Conservation (phyloP, 2,113 vertebrate species). For the Canis aureus region DNA sequence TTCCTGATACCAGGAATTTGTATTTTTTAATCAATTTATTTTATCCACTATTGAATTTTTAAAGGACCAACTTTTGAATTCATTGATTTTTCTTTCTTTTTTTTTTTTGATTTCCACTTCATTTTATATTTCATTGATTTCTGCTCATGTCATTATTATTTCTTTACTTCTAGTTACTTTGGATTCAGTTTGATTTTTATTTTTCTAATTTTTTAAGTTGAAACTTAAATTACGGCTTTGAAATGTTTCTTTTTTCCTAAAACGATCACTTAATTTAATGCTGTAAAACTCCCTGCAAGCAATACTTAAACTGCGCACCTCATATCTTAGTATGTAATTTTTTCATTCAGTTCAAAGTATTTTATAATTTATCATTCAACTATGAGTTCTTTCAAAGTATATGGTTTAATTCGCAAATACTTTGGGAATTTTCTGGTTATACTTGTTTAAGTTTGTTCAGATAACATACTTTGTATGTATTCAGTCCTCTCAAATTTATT, state of each 20-base stretch:
- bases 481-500: background rate
- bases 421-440: background rate
- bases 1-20: background rate
- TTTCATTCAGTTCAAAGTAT: background rate
- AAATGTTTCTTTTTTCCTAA: background rate
- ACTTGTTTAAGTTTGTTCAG: background rate
- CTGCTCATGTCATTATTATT: background rate
- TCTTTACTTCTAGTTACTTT: background rate
- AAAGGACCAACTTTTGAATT: background rate
- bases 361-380: background rate
- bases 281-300: background rate
- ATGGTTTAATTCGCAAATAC: conserved; percentile 8
- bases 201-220: background rate
- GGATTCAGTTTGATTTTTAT: background rate
- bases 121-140: background rate
- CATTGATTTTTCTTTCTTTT: background rate
- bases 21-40: background rate
- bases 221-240: background rate
- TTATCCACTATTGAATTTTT: background rate
- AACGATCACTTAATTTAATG: background rate
- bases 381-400: background rate
- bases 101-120: background rate
- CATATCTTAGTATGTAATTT: background rate
- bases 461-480: background rate
- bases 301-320: background rate